Base-by-base conservation (phyloP, 2,888 invertebrate species). In the Amaurobius ferox region DNA sequence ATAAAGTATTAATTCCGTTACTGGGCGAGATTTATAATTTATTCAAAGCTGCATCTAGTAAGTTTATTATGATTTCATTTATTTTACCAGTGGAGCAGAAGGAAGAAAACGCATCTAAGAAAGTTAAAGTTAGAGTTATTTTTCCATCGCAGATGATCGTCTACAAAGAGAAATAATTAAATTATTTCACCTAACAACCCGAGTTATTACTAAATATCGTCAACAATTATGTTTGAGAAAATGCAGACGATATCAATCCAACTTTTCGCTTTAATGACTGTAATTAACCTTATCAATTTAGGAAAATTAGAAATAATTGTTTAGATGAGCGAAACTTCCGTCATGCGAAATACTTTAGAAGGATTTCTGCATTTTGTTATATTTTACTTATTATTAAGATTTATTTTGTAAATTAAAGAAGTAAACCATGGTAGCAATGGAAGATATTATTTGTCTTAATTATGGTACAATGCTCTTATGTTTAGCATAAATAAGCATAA, bases 51-150 rank as follows among this genome's bases (percentile, higher is more conserved):
- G 55, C 55, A 55, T 23, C 55, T 3, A n/a, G n/a, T n/a, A 23
- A 55, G 55, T 55, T 55, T 55, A 55, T 55, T 55, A 19, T 23
- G 55, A 55, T 55, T 55, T 23, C 55, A 55, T 55, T 55, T 55
- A 55, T 55, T 55, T 55, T 55, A 3, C 55, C 55, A 11, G 7
- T 5, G 3, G 23, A 55, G 16, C 2, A n/a, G 55, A 55, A 23
- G 55, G 55, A 55, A 55, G 19, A 55, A 55, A n/a, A n/a, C n/a
- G n/a, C 7, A 23, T 1, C 23, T 23, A 55, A 55, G 55, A 55
- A 55, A 55, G 55, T 55, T 55, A 23, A 55, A 55, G 55, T 55
- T 55, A 16, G 44, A 44, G n/a, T 44, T 16, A 13, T 44, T 23
- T n/a, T 23, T 55, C 16, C 23, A 2, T 55, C n/a, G 16, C 6